These are phyloP conservation scores for Caenorhabditis elegans DNA, from an alignment of 1,140 invertebrate genomes.

Conservation along the genomic window WBcel235 BX284602.5:9060501-9061000, in stretches of 20 bases:
- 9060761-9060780: background rate
- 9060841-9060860: conserved; percentile 19
- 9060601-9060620: conserved; percentile 12
- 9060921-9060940: background rate
- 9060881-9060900: conserved; percentile 23
- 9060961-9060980: background rate
- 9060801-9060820: background rate
- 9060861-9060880: background rate
- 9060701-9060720: conserved; percentile 17
- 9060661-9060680: conserved; percentile 33
- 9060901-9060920: background rate
- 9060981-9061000: conserved; percentile 37
- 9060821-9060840: background rate
- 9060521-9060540: background rate
- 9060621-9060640: conserved; percentile 22
- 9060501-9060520: background rate
- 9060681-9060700: conserved; percentile 5
- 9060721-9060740: background rate
- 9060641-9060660: conserved; percentile 27
- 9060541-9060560: background rate
- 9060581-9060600: conserved; percentile 19
- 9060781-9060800: background rate
- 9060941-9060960: background rate
- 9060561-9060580: conserved; percentile 19
- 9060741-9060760: conserved; percentile 9